Conservation (phyloP, 2,113 vertebrate species). For the Cavia porcellus region DNA sequence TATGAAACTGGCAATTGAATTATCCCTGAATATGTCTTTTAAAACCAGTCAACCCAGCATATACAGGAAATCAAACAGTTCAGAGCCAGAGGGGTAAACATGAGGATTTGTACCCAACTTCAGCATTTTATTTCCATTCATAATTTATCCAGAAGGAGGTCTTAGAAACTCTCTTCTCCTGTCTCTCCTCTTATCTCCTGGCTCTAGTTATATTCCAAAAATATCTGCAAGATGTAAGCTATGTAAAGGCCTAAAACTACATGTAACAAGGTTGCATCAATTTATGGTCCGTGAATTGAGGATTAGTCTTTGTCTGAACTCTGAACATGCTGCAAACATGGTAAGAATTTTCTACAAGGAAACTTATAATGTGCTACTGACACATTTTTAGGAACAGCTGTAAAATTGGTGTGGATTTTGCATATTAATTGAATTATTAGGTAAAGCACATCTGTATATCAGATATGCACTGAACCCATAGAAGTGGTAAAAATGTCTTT, state of each 20-base stretch:
- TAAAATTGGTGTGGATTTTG: conserved; percentile 65
- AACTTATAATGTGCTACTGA: conserved; percentile 51
- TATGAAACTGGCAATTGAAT: conserved; percentile 69
- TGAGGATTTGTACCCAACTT: conserved; percentile 81
- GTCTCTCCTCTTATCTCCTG: conserved; percentile 34
- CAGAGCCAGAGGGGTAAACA: conserved; percentile 86
- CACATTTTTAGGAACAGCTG: conserved; percentile 59
- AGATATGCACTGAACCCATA: conserved; percentile 42
- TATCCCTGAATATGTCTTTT: conserved; percentile 74
- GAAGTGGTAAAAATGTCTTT: conserved; percentile 34
- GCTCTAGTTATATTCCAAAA: conserved; percentile 83
- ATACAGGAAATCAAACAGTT: conserved; percentile 85
- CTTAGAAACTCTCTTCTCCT: neutral
- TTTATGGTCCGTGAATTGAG: conserved; percentile 62
- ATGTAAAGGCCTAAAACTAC: conserved; percentile 80
- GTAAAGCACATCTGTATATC: conserved; percentile 40
- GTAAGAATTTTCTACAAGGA: conserved; percentile 65
- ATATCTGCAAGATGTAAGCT: conserved; percentile 81
- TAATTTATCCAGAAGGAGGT: conserved; percentile 81
- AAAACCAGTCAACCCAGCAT: conserved; percentile 80
- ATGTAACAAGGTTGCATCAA: conserved; percentile 79
- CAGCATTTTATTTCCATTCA: conserved; percentile 70
- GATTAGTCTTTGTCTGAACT: conserved; percentile 58
- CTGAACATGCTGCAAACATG: neutral
- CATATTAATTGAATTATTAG: conserved; percentile 66